Conservation (phyloP, 2,797 vertebrate species). For the Ceryle rudis region DNA sequence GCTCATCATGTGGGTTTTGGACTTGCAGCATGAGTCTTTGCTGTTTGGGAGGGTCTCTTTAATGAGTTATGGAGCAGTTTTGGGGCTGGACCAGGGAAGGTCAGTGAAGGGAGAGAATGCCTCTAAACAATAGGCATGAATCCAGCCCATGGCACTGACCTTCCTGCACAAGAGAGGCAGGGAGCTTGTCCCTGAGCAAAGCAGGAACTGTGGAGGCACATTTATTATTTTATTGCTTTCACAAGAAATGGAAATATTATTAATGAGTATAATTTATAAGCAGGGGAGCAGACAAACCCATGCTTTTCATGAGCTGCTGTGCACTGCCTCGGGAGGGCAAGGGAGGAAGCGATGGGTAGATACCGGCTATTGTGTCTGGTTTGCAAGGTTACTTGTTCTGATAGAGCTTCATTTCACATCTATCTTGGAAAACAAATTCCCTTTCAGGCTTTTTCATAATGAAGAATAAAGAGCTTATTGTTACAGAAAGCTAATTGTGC, state of each 20-base stretch:
- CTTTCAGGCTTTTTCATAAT: conserved; percentile 74
- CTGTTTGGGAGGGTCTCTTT: neutral
- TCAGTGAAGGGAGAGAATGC: neutral
- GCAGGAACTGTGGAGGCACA: neutral
- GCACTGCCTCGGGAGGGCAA: neutral
- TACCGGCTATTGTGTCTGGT: conserved; percentile 71
- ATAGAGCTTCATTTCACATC: conserved; percentile 60
- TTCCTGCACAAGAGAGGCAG: neutral
- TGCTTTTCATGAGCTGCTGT: neutral
- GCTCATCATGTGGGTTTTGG: neutral
- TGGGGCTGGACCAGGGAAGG: neutral
- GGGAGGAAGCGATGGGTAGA: conserved; percentile 65
- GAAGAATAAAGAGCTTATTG: conserved; percentile 78
- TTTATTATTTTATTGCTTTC: conserved; percentile 31
- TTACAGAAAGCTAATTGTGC: conserved; percentile 69
- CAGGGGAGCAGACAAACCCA: neutral
- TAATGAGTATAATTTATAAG: conserved; percentile 58
- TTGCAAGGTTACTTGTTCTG: conserved; percentile 77
- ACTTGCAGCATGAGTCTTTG: accelerated
- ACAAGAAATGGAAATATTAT: conserved; percentile 31
- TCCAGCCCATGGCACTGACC: neutral
- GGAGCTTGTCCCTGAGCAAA: neutral
- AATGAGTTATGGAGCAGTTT: neutral
- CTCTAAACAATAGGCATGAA: neutral
- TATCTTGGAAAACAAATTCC: conserved; percentile 70